Evolutionary conservation across 2,797 vertebrate genomes (phyloP).

Genomic region (Coregonus sp.): DNA sequence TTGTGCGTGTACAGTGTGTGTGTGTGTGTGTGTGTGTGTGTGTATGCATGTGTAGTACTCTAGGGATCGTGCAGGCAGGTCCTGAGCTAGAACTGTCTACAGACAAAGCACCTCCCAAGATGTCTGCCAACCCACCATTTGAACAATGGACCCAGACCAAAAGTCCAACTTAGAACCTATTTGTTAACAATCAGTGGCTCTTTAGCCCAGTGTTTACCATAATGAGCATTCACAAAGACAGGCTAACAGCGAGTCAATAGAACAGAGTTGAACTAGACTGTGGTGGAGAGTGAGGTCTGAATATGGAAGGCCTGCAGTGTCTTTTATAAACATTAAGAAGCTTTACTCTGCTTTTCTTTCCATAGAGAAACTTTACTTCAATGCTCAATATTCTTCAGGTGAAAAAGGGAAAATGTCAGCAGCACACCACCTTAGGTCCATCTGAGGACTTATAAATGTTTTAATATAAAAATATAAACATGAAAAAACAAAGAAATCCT

Average conservation of each 20-base stretch:
- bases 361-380: too few species aligned
- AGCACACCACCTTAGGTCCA: slow-evolving; percentile 39
- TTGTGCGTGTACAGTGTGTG: not conserved
- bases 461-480: not conserved
- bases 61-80: not conserved
- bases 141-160: too few species aligned
- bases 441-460: slow-evolving; percentile 15
- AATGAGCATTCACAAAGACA: not conserved
- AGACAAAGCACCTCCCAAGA: not conserved
- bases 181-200: not conserved
- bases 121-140: not conserved
- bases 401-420: slow-evolving; percentile 41
- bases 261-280: not conserved
- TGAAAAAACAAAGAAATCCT: not conserved
- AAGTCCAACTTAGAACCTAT: not conserved
- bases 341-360: slow-evolving; percentile 40
- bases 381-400: too few species aligned
- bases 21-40: too few species aligned
- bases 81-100: not conserved
- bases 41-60: too few species aligned
- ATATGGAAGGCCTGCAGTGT: slow-evolving; percentile 34
- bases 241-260: not conserved
- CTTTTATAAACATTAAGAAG: slow-evolving; percentile 58
- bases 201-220: too few species aligned
- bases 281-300: too few species aligned